Conservation (phyloP, 2,113 vertebrate species). For the Artemisiospiza belli region DNA sequence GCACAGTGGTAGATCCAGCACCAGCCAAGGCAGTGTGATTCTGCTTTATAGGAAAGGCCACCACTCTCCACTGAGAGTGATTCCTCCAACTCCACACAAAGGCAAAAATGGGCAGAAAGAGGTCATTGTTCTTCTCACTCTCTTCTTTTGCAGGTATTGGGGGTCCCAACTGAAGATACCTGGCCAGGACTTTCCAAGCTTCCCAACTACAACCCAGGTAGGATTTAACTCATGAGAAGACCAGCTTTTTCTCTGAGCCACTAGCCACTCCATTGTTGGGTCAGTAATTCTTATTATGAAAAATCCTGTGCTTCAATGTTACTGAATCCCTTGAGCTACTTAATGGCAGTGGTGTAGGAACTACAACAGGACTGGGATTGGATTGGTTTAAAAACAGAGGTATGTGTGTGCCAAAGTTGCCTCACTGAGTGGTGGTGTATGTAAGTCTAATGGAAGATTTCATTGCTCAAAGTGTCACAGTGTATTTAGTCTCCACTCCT, state of each 20-base stretch:
- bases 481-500: not conserved
- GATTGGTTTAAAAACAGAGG: not conserved
- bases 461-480: not conserved
- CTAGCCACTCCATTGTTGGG: not conserved
- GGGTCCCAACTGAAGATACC: conserved; percentile 81
- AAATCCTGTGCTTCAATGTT: not conserved
- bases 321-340: not conserved
- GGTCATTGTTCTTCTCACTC: not conserved
- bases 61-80: not conserved
- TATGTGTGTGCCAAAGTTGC: not conserved
- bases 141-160: conserved; percentile 77
- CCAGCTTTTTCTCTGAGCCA: not conserved
- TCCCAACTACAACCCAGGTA: conserved; percentile 85
- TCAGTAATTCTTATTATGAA: not conserved
- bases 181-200: conserved; percentile 88
- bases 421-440: not conserved
- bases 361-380: not conserved
- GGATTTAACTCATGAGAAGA: not conserved
- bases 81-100: not conserved
- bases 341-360: not conserved
- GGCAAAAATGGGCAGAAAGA: not conserved
- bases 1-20: not conserved
- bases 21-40: not conserved
- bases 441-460: not conserved
- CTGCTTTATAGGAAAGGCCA: not conserved